Evolutionary conservation across 2,113 vertebrate genomes (phyloP).

Genomic region (Cranoglanis bouderius): DNA sequence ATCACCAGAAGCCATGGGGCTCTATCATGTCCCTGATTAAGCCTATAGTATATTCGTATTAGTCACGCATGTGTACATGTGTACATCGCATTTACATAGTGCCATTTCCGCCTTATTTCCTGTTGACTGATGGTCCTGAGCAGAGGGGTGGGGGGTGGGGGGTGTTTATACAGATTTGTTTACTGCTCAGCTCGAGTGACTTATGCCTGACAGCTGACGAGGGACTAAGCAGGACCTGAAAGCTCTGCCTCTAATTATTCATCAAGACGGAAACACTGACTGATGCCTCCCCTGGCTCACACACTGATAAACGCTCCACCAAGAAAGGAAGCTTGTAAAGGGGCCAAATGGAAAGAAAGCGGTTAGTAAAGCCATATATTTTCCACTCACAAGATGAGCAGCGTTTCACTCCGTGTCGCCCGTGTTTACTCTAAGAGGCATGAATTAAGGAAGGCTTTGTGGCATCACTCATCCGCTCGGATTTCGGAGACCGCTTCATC

Average conservation of each 20-base stretch:
- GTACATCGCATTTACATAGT: background rate
- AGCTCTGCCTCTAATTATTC: conserved; percentile 50
- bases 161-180: conserved; percentile 35
- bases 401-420: background rate
- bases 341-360: conserved; percentile 49
- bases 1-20: background rate
- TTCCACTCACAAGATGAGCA: conserved; percentile 22
- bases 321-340: conserved; percentile 46
- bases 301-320: conserved; percentile 41
- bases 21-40: conserved; percentile 29
- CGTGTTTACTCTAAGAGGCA: conserved; percentile 3
- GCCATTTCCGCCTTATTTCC: background rate
- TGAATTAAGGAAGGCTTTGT: conserved; percentile 6
- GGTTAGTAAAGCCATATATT: conserved; percentile 32
- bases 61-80: conserved; percentile 8
- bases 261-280: conserved; percentile 41
- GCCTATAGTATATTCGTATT: conserved; percentile 24
- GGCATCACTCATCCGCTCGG: background rate
- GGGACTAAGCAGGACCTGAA: conserved; percentile 15
- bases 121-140: conserved; percentile 24
- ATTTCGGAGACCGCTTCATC: background rate
- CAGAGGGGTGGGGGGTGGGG: background rate
- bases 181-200: conserved; percentile 40
- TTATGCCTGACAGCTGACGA: conserved; percentile 44
- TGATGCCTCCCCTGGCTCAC: conserved; percentile 24